phyloP scores from a whole-genome alignment of 2,113 vertebrate genomes.

The Saccopteryx bilineata region DNA sequence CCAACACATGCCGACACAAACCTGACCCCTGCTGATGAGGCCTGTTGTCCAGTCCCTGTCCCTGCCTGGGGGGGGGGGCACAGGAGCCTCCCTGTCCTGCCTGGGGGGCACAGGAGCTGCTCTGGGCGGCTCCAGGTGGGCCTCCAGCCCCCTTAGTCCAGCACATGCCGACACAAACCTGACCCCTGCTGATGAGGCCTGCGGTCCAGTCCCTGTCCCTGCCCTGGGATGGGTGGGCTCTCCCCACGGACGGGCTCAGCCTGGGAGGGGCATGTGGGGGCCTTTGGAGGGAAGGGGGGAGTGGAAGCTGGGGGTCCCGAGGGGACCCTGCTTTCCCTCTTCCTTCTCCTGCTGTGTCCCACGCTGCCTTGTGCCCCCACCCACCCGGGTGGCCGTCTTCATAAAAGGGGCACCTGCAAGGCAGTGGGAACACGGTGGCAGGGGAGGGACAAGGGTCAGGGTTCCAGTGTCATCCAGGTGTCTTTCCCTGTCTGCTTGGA shows the following conservation, averaged over 20 bases:
- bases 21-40: background rate
- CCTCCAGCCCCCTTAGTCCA: no score
- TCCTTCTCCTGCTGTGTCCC: background rate
- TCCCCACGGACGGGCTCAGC: background rate
- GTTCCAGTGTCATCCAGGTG: background rate
- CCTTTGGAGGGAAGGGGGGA: background rate
- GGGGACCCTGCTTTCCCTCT: no score
- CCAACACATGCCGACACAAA: background rate
- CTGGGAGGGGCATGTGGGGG: background rate
- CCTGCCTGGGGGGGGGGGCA: background rate
- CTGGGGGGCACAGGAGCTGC: no score
- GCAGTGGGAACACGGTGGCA: background rate
- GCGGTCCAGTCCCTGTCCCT: background rate
- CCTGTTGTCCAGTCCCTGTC: background rate
- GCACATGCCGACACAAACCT: accelerated
- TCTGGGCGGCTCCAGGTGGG: no score
- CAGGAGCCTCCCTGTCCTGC: no score
- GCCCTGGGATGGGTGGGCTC: background rate
- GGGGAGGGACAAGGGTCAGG: background rate
- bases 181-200: background rate
- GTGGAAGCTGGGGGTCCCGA: no score
- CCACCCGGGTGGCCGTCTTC: background rate
- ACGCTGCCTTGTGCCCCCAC: accelerated
- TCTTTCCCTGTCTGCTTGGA: background rate
- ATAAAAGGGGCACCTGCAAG: background rate